Base-by-base conservation (phyloP, 2,113 vertebrate species). In the Hippocampus guttulatus region DNA sequence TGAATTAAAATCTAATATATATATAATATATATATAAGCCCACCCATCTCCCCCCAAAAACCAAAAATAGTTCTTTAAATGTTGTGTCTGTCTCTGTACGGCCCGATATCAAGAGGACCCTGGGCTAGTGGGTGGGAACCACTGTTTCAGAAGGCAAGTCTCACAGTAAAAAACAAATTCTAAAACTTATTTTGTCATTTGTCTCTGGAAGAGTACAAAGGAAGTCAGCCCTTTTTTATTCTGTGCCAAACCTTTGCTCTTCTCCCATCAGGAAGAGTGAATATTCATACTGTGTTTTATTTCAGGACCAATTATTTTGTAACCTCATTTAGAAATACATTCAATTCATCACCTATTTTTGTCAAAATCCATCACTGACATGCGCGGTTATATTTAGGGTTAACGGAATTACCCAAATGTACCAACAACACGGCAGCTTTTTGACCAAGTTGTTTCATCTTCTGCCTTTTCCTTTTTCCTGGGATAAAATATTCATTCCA, bases 401-500 rank as follows among this genome's bases (percentile, higher is more conserved):
- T 65, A 27, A 47, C 74, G 40, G 71, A 76, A 81, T 71, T 70
- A 70, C 66, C 47, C 65, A 62, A 74, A 69, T 61, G 27, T 33
- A 79, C 70, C 75, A 83, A 84, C 77, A 88, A 89, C 55, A 71
- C 2, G 0, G 27, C 8, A 1, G 51, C 66, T 73, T 76, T 75
- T 71, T 51, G 71, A 69, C 73, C 71, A 54, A 69, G 61, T 51
- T 12, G 55, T 79, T 82, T 77, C 69, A 74, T 82, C 78, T 72
- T 79, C 76, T 70, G 64, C 73, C 49, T 70, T 54, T 74, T 12
- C 27, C n/a, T 70, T 67, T 54, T 57, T 21, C 52, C 58, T 1
- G 0, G 7, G 52, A 85, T 90, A 43, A 87, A 89, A 87, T 87
- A 90, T 89, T 84, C 82, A 90, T 23, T 33, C 57, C 55, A 69